Evolutionary conservation across 2,797 vertebrate species (phyloP).

Genomic region (Cossypha caffra): DNA sequence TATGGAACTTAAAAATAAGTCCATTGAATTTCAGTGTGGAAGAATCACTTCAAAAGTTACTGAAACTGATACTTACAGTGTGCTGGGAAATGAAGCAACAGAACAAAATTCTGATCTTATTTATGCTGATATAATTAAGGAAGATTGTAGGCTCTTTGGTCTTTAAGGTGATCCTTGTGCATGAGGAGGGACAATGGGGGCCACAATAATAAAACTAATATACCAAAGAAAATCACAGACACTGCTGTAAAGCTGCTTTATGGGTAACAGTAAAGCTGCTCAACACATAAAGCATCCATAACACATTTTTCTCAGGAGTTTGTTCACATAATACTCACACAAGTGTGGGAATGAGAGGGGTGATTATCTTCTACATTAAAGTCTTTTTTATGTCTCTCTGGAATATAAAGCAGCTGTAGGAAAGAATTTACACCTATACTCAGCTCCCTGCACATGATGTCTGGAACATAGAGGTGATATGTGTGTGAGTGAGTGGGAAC

Average conservation of each 20-base stretch:
- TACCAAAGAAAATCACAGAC: background rate
- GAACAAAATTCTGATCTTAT: constrained; percentile 25
- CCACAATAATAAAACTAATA: constrained; percentile 4
- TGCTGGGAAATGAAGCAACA: constrained; percentile 14
- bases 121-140: constrained; percentile 29
- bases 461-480: background rate
- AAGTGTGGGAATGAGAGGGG: background rate
- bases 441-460: background rate
- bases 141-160: background rate
- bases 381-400: background rate
- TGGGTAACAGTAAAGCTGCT: background rate
- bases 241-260: background rate
- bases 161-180: background rate
- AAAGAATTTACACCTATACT: background rate
- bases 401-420: constrained; percentile 17
- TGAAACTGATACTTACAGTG: constrained; percentile 1
- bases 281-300: background rate
- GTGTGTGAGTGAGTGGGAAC: background rate
- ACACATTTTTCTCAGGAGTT: constrained; percentile 2
- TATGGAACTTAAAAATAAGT: constrained; percentile 14
- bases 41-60: constrained; percentile 23
- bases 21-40: background rate
- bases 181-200: background rate
- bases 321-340: background rate
- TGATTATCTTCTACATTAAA: constrained; percentile 15